Evolutionary conservation across 2,113 vertebrate species (phyloP).

Genomic region (Nesoenas mayeri): DNA sequence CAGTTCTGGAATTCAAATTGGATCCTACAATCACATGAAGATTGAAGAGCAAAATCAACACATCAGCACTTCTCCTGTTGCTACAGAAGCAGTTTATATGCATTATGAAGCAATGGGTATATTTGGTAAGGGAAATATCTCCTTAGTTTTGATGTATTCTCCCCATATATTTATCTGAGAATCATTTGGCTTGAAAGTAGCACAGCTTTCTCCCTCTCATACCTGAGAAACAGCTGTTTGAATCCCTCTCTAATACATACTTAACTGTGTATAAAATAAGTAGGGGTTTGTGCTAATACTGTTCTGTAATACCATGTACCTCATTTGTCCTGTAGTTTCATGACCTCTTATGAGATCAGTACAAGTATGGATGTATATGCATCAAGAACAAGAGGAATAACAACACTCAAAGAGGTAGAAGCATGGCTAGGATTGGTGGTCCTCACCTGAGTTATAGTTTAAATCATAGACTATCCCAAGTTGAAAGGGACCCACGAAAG

Average conservation of each 20-base stretch:
- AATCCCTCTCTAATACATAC: neutral
- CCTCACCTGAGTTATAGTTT: neutral
- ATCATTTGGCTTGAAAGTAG: neutral
- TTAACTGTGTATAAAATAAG: neutral
- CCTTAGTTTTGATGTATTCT: neutral
- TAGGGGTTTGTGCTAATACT: neutral
- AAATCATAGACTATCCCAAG: neutral
- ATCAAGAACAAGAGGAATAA: neutral
- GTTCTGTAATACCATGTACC: neutral
- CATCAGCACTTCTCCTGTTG: neutral
- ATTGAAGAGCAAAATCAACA: conserved; percentile 11
- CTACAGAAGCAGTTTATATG: neutral
- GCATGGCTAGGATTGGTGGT: neutral
- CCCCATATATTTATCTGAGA: neutral
- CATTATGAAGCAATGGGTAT: neutral
- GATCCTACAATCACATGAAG: conserved; percentile 72
- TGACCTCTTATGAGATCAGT: neutral
- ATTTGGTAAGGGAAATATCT: conserved; percentile 72
- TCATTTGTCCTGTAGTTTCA: neutral
- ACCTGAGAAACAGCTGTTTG: neutral
- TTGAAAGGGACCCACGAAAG: neutral
- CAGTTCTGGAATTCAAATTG: conserved; percentile 76
- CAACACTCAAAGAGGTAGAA: neutral
- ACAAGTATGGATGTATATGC: neutral
- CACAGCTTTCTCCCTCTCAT: neutral